Conservation (phyloP, 1,140 invertebrate species). For the Caenorhabditis brenneri region DNA sequence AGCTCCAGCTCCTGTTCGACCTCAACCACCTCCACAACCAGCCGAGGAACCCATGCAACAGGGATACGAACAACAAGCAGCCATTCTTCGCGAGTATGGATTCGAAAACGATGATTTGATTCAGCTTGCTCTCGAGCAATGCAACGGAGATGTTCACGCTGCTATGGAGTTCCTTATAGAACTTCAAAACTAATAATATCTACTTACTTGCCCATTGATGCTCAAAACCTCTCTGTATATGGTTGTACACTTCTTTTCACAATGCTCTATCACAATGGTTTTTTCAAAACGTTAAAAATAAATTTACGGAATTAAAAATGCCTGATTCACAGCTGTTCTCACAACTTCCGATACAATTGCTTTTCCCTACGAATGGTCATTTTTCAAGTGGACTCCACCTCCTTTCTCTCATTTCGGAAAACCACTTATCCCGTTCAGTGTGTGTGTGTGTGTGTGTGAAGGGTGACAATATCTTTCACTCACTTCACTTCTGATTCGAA, state of each 20-base stretch:
- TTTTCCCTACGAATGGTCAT: conserved; percentile 7
- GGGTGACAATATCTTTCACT: conserved; percentile 17
- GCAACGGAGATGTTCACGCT: not conserved
- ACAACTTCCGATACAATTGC: no score
- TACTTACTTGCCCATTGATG: not conserved
- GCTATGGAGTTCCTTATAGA: conserved; percentile 3
- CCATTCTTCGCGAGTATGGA: not conserved
- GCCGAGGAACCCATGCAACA: conserved; percentile 9
- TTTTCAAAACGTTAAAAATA: not conserved
- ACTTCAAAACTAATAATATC: conserved; percentile 1
- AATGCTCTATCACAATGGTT: not conserved
- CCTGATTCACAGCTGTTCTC: no score
- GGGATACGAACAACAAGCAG: conserved; percentile 16
- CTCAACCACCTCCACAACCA: no score
- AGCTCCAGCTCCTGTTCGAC: not conserved
- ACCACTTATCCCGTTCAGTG: conserved; percentile 29
- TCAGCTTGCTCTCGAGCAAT: not conserved
- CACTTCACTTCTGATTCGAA: conserved; percentile 37
- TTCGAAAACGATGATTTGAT: not conserved
- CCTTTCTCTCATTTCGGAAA: not conserved
- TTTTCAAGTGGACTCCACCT: conserved; percentile 3
- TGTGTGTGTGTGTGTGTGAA: no score
- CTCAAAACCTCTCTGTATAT: not conserved
- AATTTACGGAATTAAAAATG: no score
- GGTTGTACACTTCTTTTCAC: not conserved